phyloP scores from a whole-genome alignment of 2,888 invertebrate species.

The Tetragonula carbonaria region DNA sequence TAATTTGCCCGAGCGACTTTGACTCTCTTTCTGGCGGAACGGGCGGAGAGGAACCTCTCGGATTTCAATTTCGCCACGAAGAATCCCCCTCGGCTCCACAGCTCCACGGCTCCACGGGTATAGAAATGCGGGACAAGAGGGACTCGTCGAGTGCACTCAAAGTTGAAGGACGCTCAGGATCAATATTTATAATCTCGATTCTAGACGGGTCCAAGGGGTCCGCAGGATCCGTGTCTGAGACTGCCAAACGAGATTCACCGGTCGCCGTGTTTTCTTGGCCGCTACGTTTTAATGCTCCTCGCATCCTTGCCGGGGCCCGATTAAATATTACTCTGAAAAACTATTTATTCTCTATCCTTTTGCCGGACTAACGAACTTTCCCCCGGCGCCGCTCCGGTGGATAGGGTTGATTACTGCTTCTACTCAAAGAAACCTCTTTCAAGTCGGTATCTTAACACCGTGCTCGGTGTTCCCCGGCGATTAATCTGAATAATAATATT shows the following conservation, averaged over 20 bases:
- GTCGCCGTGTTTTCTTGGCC: slow-evolving; percentile 16
- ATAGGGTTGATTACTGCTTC: not conserved
- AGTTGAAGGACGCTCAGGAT: slow-evolving; percentile 81
- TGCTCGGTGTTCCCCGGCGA: not conserved
- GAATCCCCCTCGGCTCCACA: slow-evolving; percentile 73
- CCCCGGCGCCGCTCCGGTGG: not conserved
- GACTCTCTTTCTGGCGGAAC: slow-evolving; percentile 65
- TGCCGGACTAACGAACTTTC: not conserved
- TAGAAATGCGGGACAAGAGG: slow-evolving; percentile 81
- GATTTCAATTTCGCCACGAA: slow-evolving; percentile 81
- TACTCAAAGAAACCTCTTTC: not conserved
- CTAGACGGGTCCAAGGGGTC: slow-evolving; percentile 74
- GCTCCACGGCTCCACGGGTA: slow-evolving; percentile 59
- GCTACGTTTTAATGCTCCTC: slow-evolving; percentile 16
- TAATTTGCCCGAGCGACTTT: slow-evolving; percentile 69
- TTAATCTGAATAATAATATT: too few species aligned
- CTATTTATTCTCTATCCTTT: not conserved
- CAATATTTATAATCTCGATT: slow-evolving; percentile 83
- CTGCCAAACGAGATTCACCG: slow-evolving; percentile 68
- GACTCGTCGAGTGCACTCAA: slow-evolving; percentile 79
- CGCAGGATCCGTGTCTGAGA: slow-evolving; percentile 70
- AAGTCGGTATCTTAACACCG: too few species aligned
- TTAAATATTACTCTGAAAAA: slow-evolving; percentile 40
- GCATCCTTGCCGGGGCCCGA: not conserved
- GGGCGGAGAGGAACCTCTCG: slow-evolving; percentile 73